Conservation (phyloP, 2,888 invertebrate genomes). For the Dryomyza anilis region DNA sequence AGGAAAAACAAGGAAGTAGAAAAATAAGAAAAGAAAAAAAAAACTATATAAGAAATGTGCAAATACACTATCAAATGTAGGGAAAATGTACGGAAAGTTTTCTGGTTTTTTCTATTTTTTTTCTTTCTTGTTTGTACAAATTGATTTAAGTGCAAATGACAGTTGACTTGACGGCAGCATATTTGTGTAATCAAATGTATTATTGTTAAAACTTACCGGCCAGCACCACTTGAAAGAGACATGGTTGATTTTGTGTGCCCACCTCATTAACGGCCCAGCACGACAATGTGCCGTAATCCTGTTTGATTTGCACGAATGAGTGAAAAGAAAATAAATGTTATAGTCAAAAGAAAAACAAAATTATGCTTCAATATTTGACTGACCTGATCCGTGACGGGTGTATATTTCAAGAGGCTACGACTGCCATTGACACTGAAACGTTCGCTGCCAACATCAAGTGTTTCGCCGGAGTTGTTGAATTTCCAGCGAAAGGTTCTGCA, state of each 20-base stretch:
- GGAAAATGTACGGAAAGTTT: too few species aligned
- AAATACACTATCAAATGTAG: too few species aligned
- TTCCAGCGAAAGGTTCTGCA: constrained; percentile 86
- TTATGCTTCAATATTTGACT: too few species aligned
- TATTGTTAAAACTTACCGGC: constrained; percentile 78
- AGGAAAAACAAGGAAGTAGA: background rate
- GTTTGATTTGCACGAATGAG: constrained; percentile 18
- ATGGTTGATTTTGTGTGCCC: constrained; percentile 81
- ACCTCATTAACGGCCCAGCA: constrained; percentile 86
- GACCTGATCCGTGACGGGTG: constrained; percentile 67
- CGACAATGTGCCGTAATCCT: constrained; percentile 86
- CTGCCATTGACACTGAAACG: constrained; percentile 80
- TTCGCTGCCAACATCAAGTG: constrained; percentile 79
- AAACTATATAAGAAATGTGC: constrained; percentile 13
- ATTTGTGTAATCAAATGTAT: background rate
- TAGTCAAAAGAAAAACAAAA: background rate
- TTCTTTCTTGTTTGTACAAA: too few species aligned
- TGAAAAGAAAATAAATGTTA: constrained; percentile 2
- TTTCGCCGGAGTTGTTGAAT: constrained; percentile 92
- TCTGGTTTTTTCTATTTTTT: constrained; percentile 24
- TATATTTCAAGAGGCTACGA: constrained; percentile 71
- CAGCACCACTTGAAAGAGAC: constrained; percentile 86
- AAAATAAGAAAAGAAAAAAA: constrained; percentile 21
- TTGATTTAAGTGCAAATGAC: constrained; percentile 16
- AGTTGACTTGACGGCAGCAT: background rate